These are phyloP conservation scores for Bombus waltoni DNA, from an alignment of 1,140 invertebrate genomes.

Conservation along the genomic window DNA sequence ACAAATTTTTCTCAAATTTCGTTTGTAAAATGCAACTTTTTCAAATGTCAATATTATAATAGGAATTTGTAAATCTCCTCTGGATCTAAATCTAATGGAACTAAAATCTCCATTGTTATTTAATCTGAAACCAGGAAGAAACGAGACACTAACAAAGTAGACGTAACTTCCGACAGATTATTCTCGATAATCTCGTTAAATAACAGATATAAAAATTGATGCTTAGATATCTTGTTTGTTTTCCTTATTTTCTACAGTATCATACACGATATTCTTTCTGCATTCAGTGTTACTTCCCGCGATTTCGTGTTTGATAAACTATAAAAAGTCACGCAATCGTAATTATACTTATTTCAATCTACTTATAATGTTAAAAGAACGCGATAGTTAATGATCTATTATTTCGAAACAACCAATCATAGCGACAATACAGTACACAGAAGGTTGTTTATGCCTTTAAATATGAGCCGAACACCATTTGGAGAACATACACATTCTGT, in stretches of 20 bases:
- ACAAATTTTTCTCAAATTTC: neutral
- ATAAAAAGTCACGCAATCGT: slow-evolving; percentile 8
- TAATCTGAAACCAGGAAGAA: neutral
- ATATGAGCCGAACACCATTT: neutral
- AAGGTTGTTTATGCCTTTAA: neutral
- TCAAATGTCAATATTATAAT: neutral
- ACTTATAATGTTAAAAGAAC: neutral
- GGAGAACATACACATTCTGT: neutral
- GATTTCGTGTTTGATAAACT: neutral
- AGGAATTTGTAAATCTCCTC: neutral
- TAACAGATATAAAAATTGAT: neutral
- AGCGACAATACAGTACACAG: neutral
- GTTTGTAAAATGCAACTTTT: neutral
- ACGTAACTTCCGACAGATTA: neutral
- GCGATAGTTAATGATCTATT: slow-evolving; percentile 1
- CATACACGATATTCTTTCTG: neutral
- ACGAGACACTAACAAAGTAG: too few species aligned
- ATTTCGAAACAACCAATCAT: neutral
- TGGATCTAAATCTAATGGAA: neutral
- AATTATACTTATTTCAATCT: neutral
- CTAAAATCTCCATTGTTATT: neutral
- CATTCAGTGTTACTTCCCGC: neutral
- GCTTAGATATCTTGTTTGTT: neutral
- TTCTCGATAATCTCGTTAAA: neutral
- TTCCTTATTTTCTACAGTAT: neutral